Evolutionary conservation across 2,797 vertebrate genomes (phyloP).

Genomic region (Perodicticus potto): DNA sequence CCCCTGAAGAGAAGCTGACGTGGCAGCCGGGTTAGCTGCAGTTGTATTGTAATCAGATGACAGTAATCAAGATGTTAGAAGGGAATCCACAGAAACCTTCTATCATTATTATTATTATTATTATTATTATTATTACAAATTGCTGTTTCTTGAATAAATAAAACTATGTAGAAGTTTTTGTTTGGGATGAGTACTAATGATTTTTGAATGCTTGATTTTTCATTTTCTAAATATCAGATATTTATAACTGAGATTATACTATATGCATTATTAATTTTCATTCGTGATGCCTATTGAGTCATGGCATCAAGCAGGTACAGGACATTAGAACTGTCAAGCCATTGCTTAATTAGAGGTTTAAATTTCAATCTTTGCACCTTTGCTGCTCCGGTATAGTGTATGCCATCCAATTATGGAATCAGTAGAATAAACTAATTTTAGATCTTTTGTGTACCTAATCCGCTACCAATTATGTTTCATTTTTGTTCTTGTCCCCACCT

Average conservation of each 20-base stretch:
- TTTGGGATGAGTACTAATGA: not conserved
- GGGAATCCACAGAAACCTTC: conserved; percentile 79
- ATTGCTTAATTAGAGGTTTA: conserved; percentile 82
- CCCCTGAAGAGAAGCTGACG: conserved; percentile 85
- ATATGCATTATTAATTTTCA: conserved; percentile 72
- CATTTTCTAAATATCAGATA: not conserved
- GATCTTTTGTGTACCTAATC: conserved; percentile 11
- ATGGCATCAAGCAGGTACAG: conserved; percentile 72
- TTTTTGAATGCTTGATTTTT: conserved; percentile 64
- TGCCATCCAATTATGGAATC: conserved; percentile 75
- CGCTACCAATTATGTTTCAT: conserved; percentile 25
- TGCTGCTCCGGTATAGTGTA: conserved; percentile 62
- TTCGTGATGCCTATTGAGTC: conserved; percentile 73
- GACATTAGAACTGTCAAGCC: conserved; percentile 77
- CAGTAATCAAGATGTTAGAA: conserved; percentile 79
- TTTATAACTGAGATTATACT: conserved; percentile 56
- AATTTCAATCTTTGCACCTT: conserved; percentile 76
- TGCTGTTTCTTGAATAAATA: conserved; percentile 76
- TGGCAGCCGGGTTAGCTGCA: conserved; percentile 81
- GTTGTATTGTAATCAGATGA: conserved; percentile 85
- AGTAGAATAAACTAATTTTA: conserved; percentile 67
- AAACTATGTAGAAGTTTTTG: conserved; percentile 47
- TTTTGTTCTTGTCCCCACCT: conserved; percentile 32
- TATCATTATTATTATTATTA: no score
- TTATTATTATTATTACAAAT: conserved; percentile 61